Evolutionary conservation across 2,888 invertebrate species (phyloP), one percentile per base, ranked within the genome.

Genomic region (Sipha maydis): DNA sequence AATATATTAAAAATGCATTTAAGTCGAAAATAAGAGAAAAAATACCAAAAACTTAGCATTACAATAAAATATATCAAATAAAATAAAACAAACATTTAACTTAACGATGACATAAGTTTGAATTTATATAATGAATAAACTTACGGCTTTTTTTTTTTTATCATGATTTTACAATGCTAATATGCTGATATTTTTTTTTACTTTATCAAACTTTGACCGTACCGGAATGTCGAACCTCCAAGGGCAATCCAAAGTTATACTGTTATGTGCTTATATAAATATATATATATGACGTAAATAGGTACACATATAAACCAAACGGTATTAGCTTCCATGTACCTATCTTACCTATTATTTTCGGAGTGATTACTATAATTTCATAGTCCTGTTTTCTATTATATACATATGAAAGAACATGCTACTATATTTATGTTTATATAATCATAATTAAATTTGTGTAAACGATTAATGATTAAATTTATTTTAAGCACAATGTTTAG

Each of bases 191-290:
- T 38, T 8, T 80, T 19, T 61, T 79, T 79, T 79, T 54, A 54
- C 54, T 25, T 73, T 54, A 71, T 73, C 34, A 83, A 54, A 83
- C n/a, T 73, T 75, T n/a, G 19, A 25, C 54, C 28, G 34, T 75
- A 82, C 38, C 79, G 61, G 31, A n/a, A 41, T 75, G 82, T 80
- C 61, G 41, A 75, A 34, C 19, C 28, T 41, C 21, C 80, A 88
- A 88, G 82, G 88, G 75, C 82, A 82, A 88, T 67, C 80, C 79
- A 86, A 86, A 86, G 86, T 88, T 76, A 82, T 14, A 48, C 48
- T 48, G 14, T 61, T 78, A 28, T 28, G 11, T 56, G 14, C 56
- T 14, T 56, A 21, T 56, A 21, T 56, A 3, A 3, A 48, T 31
- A 69, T 71, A 34, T 69, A 56, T 34, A 56, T 61, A 38, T 69